phyloP scores from a whole-genome alignment of 2,113 vertebrate genomes.

The Bambusicola thoracicus region DNA sequence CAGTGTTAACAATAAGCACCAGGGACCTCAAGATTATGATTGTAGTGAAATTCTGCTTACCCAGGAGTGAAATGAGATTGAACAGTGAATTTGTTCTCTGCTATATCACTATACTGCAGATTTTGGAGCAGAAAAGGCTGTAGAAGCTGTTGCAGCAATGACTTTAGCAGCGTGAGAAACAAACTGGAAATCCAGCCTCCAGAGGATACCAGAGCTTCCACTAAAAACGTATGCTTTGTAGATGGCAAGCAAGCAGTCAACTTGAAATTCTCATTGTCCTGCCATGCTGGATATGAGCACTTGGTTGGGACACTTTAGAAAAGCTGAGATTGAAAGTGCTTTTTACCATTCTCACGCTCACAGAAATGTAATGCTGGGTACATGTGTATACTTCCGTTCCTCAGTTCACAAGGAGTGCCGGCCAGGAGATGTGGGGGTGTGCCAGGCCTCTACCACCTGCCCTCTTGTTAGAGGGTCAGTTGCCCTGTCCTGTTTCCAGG shows the following conservation, averaged over 20 bases:
- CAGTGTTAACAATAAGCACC: neutral
- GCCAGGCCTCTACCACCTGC: accelerated
- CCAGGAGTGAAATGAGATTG: neutral
- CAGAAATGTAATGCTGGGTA: neutral
- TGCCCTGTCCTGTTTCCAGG: neutral
- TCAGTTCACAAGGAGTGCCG: accelerated
- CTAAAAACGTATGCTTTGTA: neutral
- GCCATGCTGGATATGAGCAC: accelerated
- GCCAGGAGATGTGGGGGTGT: neutral
- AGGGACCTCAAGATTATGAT: neutral
- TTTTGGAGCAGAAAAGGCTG: neutral
- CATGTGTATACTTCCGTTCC: neutral
- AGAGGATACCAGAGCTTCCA: neutral
- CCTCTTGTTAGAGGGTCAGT: neutral
- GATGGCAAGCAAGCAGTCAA: neutral
- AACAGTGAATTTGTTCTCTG: neutral
- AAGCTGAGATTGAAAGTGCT: neutral
- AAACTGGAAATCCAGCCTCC: neutral
- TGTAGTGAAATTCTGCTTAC: neutral
- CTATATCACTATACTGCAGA: neutral
- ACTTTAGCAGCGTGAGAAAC: neutral
- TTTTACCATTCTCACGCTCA: neutral
- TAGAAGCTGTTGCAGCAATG: neutral
- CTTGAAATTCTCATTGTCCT: neutral
- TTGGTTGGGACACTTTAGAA: neutral